Base-by-base conservation (phyloP, 2,113 vertebrate genomes). In the Scytalopus superciliaris region DNA sequence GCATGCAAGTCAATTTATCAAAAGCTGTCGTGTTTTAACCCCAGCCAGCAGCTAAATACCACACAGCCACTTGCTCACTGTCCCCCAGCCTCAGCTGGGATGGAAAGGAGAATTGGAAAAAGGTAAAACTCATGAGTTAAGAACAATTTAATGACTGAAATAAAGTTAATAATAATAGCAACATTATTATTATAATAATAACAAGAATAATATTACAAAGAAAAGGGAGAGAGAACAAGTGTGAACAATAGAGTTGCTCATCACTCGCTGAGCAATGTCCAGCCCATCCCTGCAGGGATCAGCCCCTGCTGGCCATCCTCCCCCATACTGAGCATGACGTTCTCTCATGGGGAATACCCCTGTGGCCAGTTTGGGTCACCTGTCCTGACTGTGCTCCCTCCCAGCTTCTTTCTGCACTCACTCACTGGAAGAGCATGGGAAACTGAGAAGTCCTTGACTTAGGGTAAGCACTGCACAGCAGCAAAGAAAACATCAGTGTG, bases 1-100 rank as follows among this genome's bases (percentile, higher is more conserved):
- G 28, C 42, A 15, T 14, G 47, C 91, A 97, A 96, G 96, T 77
- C 80, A 18, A 97, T 91, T 87, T 82, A 94, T 96, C 96, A 62
- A 24, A 75, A 69, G 19, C 72, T 92, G 84, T 92, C 81, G 18
- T 24, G 55, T 74, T 68, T 81, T 81, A 75, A 81, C 22, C 55
- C 62, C 31, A 68, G 40, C 18, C 76, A 75, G 47, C 47, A 87
- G 56, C 49, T 39, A 35, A 68, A 35, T 28, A n/a, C 53, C 35
- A 42, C 27, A 40, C 18, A 80, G 40, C 31, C 35, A 55, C 55
- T 56, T 42, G 7, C 9, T 28, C 47, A 44, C 19, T 60, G 68
- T 7, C 13, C 27, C 22, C 16, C 11, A 60, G 31, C 8, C 8
- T 8, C 35, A 62, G 19, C 0, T 69, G 31, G 22, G 53, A 91